A percentile compares a stretch with the other conserved stretches of the same genome.
Evolutionary conservation across 2,797 vertebrate species (phyloP).

Genomic region (Selene dorsalis): DNA sequence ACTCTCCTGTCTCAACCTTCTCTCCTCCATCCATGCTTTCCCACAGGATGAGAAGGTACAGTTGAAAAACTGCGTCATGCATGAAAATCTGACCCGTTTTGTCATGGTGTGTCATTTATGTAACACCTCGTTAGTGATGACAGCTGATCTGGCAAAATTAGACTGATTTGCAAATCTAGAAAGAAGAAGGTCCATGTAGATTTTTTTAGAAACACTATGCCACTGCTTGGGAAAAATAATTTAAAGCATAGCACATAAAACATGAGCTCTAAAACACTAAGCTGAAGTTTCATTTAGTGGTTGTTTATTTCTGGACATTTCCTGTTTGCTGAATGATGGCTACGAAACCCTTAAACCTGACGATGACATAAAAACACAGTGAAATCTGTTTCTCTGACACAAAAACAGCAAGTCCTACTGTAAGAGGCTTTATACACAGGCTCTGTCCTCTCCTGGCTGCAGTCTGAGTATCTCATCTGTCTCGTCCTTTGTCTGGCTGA

Average conservation of each 20-base stretch:
- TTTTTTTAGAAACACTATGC: background rate
- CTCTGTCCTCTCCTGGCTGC: conserved; percentile 3
- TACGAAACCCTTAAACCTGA: background rate
- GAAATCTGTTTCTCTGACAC: background rate
- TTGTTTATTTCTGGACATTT: background rate
- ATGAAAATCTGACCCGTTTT: conserved; percentile 34
- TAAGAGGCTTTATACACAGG: conserved; percentile 20
- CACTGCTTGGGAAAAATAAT: background rate
- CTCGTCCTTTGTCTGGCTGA: conserved; percentile 10
- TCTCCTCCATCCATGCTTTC: conserved; percentile 83
- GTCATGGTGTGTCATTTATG: background rate
- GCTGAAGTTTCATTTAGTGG: background rate
- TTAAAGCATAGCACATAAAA: background rate
- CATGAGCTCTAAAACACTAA: background rate
- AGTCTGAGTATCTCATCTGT: conserved; percentile 21
- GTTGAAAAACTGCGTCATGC: conserved; percentile 55
- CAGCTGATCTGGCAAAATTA: conserved; percentile 1
- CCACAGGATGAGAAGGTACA: conserved; percentile 99
- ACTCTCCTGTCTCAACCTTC: conserved; percentile 79
- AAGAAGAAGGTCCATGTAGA: background rate
- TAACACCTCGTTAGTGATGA: conserved; percentile 7
- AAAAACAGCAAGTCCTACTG: background rate
- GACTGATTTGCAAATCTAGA: background rate
- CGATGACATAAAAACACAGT: background rate
- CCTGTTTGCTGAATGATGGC: background rate